Base-by-base conservation (phyloP, 1,140 invertebrate species). In the Pseudomyrmex dendroicus region DNA sequence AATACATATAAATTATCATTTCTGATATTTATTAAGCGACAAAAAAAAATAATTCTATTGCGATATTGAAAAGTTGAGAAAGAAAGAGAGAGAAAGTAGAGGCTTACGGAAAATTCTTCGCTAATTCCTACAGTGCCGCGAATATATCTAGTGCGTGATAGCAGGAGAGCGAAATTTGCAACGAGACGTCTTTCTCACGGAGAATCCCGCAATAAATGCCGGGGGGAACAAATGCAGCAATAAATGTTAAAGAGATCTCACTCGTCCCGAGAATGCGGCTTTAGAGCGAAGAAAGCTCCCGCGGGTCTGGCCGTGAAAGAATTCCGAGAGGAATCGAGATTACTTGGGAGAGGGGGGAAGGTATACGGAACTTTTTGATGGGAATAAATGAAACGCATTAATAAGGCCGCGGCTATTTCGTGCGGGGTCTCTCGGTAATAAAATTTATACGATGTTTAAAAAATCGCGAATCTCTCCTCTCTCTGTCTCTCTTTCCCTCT, bases 301-400 rank as follows among this genome's bases (percentile, higher is more conserved):
- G 20, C 59, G 68, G 57, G 54, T 25, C 67, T 80, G 52, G 83
- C 84, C 64, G 52, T 13, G 15, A 48, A 52, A 70, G 57, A 86
- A 86, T 61, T 70, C 63, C 56, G 20, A 20, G 46, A 59, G 44
- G 52, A 20, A 63, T 74, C 78, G 78, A 74, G 84, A 76, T 82
- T 54, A 13, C 64, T 82, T 54, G 76, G 76, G 54, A 3, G 54
- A 22, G 62, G 35, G 35, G 35, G 35, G 3, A 35, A 5, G 35
- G 35, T 35, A 35, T 25, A 22, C 20, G 56, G 78, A 82, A 74
- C 82, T 59, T 78, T 35, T 52, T 62, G 83, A 84, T 80, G 78
- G 52, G 68, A 86, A 76, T 87, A 82, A 87, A 86, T 86, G 59
- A 64, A 67, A 83, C 72, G 73, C 67, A 77, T 87, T 87, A 78